A percentile compares a stretch with the other conserved stretches of the same genome.
These are phyloP conservation scores for Barypeithes pellucidus DNA, from an alignment of 2,888 invertebrate species.

Conservation along the genomic window DNA sequence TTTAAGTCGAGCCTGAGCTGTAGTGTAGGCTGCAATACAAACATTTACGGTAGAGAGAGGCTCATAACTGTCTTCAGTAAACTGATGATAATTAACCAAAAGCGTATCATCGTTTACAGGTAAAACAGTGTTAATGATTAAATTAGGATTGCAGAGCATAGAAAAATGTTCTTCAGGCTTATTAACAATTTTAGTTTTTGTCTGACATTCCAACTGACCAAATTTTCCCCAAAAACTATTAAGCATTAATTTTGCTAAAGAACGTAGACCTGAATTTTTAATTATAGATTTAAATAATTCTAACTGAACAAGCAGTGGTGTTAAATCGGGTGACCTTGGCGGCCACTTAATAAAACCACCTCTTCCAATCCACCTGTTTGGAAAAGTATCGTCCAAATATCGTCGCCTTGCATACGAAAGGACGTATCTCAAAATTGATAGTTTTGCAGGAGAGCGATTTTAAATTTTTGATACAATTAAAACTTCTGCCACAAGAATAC, in stretches of 20 bases:
- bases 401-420: too few species aligned
- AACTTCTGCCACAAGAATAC: too few species aligned
- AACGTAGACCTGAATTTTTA: background rate
- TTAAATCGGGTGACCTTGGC: too few species aligned
- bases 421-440: too few species aligned
- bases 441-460: too few species aligned
- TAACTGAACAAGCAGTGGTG: background rate
- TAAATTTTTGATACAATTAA: too few species aligned
- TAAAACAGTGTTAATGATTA: constrained; percentile 25
- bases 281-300: background rate
- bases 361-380: too few species aligned
- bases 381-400: too few species aligned
- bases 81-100: constrained; percentile 45
- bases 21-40: constrained; percentile 36
- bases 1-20: background rate
- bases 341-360: too few species aligned
- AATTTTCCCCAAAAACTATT: background rate
- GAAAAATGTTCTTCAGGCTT: background rate
- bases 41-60: background rate
- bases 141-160: background rate
- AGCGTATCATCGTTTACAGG: constrained; percentile 50
- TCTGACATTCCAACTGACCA: background rate
- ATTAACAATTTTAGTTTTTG: background rate
- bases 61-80: background rate
- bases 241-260: background rate